These are phyloP conservation scores for Mesochorus sp. DNA, from an alignment of 2,888 invertebrate genomes.

Conservation along the genomic window DNA sequence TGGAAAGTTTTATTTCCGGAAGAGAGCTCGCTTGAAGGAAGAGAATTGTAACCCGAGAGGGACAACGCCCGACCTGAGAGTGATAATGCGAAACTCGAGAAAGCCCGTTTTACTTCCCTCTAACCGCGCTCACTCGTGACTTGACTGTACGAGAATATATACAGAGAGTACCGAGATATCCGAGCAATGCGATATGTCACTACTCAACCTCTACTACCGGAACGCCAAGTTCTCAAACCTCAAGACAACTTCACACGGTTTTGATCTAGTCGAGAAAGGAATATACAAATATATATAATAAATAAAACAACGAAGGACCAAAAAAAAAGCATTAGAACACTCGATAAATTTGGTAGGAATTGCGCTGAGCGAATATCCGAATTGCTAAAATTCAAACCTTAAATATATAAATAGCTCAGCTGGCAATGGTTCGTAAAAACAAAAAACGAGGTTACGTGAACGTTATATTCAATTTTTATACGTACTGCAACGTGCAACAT, in stretches of 20 bases:
- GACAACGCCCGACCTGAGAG: slow-evolving; percentile 54
- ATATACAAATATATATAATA: too few species aligned
- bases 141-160: slow-evolving; percentile 27
- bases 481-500: too few species aligned
- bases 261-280: not conserved
- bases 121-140: slow-evolving; percentile 43
- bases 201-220: slow-evolving; percentile 6
- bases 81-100: slow-evolving; percentile 59
- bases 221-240: not conserved
- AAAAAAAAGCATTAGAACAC: not conserved
- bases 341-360: too few species aligned
- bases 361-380: too few species aligned
- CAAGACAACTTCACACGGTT: slow-evolving; percentile 30
- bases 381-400: too few species aligned
- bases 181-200: slow-evolving; percentile 48
- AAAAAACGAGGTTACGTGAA: too few species aligned
- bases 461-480: too few species aligned
- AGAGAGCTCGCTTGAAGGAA: slow-evolving; percentile 26
- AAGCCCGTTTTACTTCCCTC: slow-evolving; percentile 51
- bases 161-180: slow-evolving; percentile 29
- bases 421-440: too few species aligned
- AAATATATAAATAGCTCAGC: too few species aligned
- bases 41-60: slow-evolving; percentile 53
- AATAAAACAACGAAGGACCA: not conserved
- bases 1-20: slow-evolving; percentile 36